Evolutionary conservation across 1,140 invertebrate genomes (phyloP).

Genomic region (Plutomurus gul): DNA sequence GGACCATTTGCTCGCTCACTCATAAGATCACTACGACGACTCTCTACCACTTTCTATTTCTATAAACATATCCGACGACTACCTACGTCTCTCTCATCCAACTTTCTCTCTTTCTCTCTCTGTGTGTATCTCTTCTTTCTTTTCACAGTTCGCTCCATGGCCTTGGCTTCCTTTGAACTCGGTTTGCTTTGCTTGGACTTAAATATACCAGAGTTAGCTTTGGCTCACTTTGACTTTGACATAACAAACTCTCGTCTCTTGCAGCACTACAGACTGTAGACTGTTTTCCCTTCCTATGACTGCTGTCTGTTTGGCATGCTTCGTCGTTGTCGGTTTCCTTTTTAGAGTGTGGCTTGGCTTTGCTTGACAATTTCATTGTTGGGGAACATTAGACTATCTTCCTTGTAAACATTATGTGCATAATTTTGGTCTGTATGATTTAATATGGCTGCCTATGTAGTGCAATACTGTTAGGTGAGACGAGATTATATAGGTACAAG

Average conservation of each 20-base stretch:
- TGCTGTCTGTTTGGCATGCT: neutral
- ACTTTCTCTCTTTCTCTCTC: neutral
- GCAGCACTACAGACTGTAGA: neutral
- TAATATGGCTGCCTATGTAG: too few relatives aligned
- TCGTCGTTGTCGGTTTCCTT: too few relatives aligned
- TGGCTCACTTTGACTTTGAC: slow-evolving; percentile 15
- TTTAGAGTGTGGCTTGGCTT: too few relatives aligned
- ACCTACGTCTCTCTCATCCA: neutral
- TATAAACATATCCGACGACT: neutral
- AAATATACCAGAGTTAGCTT: neutral
- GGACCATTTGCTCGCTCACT: slow-evolving; percentile 31
- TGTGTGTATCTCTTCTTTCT: neutral
- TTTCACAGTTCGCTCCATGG: slow-evolving; percentile 11
- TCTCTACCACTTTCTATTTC: neutral
- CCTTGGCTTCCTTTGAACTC: slow-evolving; percentile 28
- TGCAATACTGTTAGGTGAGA: too few relatives aligned
- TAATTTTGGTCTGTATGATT: too few relatives aligned
- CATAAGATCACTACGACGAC: slow-evolving; percentile 14
- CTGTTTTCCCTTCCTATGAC: neutral
- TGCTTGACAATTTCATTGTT: too few relatives aligned
- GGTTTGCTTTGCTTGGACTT: neutral
- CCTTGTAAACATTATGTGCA: too few relatives aligned
- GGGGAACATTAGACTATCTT: too few relatives aligned
- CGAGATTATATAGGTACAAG: too few relatives aligned
- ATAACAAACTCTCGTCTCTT: neutral